Percentiles rank a stretch among this genome's conserved stretches.
Conservation (phyloP, 2,113 vertebrate genomes). For the Boulengerochromis microlepis region DNA sequence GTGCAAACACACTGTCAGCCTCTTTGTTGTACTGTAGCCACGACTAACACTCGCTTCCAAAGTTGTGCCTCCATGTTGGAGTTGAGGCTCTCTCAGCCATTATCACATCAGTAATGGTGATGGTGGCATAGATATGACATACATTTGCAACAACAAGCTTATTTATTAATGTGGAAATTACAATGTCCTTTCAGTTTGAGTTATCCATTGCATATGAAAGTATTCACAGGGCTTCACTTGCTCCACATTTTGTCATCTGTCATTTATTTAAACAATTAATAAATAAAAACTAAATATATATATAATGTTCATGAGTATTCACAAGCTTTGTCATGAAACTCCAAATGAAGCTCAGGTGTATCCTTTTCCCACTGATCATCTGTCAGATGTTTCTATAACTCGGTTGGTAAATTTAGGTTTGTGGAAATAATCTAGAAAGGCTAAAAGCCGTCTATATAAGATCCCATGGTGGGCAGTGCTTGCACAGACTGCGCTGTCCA, state of each 20-base stretch:
- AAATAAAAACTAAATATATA: accelerated
- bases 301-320: background rate
- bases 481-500: background rate
- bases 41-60: background rate
- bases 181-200: background rate
- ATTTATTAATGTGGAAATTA: background rate
- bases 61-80: background rate
- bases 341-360: background rate
- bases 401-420: background rate
- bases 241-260: background rate
- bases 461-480: background rate
- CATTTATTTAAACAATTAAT: background rate
- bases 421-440: background rate
- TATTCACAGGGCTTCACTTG: background rate
- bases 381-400: background rate
- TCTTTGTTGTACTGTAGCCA: background rate
- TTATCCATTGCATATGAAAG: background rate
- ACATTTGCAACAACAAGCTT: background rate
- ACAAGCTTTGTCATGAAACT: background rate
- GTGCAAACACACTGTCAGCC: background rate
- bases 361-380: background rate
- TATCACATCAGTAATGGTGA: background rate
- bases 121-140: background rate
- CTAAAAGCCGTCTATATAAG: background rate
- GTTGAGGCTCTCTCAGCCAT: background rate